Conservation (phyloP, 1,140 invertebrate genomes). For the Bicyclus anynana region DNA sequence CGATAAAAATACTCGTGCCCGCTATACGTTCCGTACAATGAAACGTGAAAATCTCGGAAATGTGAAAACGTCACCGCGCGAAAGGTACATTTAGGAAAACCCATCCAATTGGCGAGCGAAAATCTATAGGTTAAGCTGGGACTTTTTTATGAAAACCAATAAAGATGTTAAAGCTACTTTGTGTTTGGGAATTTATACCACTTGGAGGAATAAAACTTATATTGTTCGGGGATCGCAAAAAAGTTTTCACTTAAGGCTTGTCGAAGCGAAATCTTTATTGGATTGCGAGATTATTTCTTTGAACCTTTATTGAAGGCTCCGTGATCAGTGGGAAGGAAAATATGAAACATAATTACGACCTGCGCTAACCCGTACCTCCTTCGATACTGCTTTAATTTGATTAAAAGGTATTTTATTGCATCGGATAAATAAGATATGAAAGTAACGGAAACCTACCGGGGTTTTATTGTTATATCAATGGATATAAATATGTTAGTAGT, state of each 20-base stretch:
- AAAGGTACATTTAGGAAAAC: conserved; percentile 35
- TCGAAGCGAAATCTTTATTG: conserved; percentile 71
- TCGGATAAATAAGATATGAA: background rate
- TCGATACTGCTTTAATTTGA: conserved; percentile 19
- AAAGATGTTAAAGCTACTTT: conserved; percentile 74
- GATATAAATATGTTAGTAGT: background rate
- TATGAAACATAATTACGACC: conserved; percentile 46
- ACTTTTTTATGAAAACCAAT: conserved; percentile 75
- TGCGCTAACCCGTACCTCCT: conserved; percentile 26
- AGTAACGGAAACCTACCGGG: background rate
- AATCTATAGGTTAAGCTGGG: conserved; percentile 60
- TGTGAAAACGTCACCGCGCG: conserved; percentile 30
- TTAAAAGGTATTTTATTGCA: conserved; percentile 17
- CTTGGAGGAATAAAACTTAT: conserved; percentile 73
- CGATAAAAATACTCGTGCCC: conserved; percentile 22
- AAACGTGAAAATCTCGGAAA: conserved; percentile 19
- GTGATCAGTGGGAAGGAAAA: conserved; percentile 44
- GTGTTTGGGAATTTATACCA: conserved; percentile 73
- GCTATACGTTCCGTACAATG: conserved; percentile 7
- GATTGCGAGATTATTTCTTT: conserved; percentile 66
- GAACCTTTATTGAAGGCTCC: conserved; percentile 36
- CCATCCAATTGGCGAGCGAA: conserved; percentile 36
- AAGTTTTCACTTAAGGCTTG: conserved; percentile 72
- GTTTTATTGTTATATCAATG: background rate
- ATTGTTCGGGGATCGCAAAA: conserved; percentile 68